Base-by-base conservation (phyloP, 2,888 invertebrate species). In the Scaptomyza polygonia region DNA sequence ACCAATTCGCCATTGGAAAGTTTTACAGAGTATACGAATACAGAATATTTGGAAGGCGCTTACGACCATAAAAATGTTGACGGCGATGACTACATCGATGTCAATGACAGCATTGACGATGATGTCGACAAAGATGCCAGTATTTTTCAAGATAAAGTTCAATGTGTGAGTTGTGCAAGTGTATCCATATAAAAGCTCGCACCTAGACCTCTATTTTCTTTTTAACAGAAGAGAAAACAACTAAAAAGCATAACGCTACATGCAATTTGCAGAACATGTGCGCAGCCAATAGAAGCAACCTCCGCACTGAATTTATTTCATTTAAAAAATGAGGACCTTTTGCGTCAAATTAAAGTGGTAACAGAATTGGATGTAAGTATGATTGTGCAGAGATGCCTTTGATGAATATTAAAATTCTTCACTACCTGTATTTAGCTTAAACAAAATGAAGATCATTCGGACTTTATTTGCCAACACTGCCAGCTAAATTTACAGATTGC, bases 241-340 rank as follows among this genome's bases (percentile, higher is more conserved):
- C 5, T 30, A 58, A 47, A 39, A n/a, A 40, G 8, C 5, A 4
- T 4, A 12, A 36, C 11, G 12, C 21, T 39, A 39, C 25, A 57
- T 39, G 36, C 21, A 7, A 29, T 56, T 16, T 79, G 79, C 42
- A 53, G 79, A 75, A 84, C 85, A 12, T 79, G 79, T 12, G 48
- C 52, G 5, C 78, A 64, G 7, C 44, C 53, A 42, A 8, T 49
- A 14, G 52, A 71, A n/a, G 25, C 34, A 8, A 6, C 5, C 43
- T 53, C 32, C 5, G 55, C 63, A 7, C 29, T 43, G 9, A 51
- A 74, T 29, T 51, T 79, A 9, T 84, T 84, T 25, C 27, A 59
- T 2, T 40, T 44, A 3, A 30, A 66, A n/a, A 67, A 62, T 21
- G 14, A 47, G 6, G 27, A 39, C 5, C 48, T 79, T 32, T 34